These are phyloP conservation scores for Drosophila auraria DNA, from an alignment of 1,140 invertebrate genomes.

Conservation along the genomic window DNA sequence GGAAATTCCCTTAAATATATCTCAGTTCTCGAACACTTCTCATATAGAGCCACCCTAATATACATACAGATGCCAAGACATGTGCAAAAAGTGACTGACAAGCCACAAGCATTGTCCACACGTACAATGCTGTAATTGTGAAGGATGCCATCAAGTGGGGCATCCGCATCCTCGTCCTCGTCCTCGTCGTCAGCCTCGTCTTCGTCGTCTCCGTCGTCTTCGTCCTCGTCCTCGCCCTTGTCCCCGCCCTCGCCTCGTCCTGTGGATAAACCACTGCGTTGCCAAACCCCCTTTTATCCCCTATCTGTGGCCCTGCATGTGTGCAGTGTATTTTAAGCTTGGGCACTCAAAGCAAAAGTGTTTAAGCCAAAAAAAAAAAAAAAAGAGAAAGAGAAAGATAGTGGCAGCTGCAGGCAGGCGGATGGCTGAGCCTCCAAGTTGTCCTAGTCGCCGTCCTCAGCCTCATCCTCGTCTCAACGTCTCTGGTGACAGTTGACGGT, in stretches of 20 bases:
- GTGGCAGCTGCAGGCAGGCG: slow-evolving; percentile 38
- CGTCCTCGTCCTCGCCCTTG: slow-evolving; percentile 4
- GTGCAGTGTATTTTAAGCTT: slow-evolving; percentile 76
- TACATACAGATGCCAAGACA: slow-evolving; percentile 41
- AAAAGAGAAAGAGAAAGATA: slow-evolving; percentile 11
- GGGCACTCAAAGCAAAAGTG: slow-evolving; percentile 72
- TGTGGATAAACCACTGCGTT: slow-evolving; percentile 21
- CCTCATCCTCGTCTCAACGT: slow-evolving; percentile 38
- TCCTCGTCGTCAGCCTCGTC: slow-evolving; percentile 4
- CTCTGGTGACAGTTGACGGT: slow-evolving; percentile 76
- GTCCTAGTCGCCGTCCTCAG: slow-evolving; percentile 13
- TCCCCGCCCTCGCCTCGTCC: slow-evolving; percentile 17
- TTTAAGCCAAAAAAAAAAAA: slow-evolving; percentile 71
- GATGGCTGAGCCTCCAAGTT: slow-evolving; percentile 15
- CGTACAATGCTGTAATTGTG: slow-evolving; percentile 81
- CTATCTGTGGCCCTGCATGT: slow-evolving; percentile 23
- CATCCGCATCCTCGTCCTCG: slow-evolving; percentile 50
- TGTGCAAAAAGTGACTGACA: slow-evolving; percentile 65
- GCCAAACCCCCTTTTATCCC: slow-evolving; percentile 14
- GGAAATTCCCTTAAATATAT: neutral
- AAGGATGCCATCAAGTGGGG: slow-evolving; percentile 81
- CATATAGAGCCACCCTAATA: slow-evolving; percentile 10
- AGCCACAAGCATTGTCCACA: slow-evolving; percentile 74
- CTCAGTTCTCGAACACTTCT: neutral
- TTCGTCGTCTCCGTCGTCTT: slow-evolving; percentile 1